These are phyloP conservation scores for Drosophila pseudotakahashii DNA, from an alignment of 2,888 invertebrate genomes.

Conservation along the genomic window DNA sequence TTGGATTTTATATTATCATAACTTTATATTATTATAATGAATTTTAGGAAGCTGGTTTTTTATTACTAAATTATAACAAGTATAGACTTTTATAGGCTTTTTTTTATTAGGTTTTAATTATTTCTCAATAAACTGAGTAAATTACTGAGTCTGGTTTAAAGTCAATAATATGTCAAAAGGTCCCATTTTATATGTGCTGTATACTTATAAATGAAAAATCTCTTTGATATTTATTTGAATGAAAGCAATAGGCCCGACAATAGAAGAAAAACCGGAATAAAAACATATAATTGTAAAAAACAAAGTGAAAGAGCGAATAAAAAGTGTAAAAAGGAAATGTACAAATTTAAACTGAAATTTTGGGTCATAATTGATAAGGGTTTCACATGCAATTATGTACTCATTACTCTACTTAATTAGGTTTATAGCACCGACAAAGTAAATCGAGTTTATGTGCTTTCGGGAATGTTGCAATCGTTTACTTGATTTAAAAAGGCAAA, in stretches of 20 bases:
- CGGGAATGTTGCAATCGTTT: neutral
- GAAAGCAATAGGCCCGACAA: neutral
- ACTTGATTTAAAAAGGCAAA: too few relatives aligned
- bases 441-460: neutral
- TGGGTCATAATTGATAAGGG: slow-evolving; percentile 4
- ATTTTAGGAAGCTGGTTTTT: neutral
- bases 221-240: neutral
- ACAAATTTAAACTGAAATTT: neutral
- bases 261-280: slow-evolving; percentile 2
- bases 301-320: neutral
- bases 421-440: neutral
- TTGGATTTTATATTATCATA: too few relatives aligned
- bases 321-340: neutral
- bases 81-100: neutral
- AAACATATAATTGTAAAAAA: neutral
- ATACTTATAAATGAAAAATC: neutral
- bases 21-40: too few relatives aligned
- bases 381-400: slow-evolving; percentile 1
- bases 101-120: neutral
- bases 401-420: slow-evolving; percentile 2
- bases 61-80: too few relatives aligned
- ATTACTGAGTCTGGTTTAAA: too few relatives aligned
- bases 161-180: neutral
- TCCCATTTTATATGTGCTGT: too few relatives aligned
- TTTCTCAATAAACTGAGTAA: neutral